These are phyloP conservation scores for Pachypeltis micranthus DNA, from an alignment of 1,140 invertebrate genomes.

Conservation along the genomic window DNA sequence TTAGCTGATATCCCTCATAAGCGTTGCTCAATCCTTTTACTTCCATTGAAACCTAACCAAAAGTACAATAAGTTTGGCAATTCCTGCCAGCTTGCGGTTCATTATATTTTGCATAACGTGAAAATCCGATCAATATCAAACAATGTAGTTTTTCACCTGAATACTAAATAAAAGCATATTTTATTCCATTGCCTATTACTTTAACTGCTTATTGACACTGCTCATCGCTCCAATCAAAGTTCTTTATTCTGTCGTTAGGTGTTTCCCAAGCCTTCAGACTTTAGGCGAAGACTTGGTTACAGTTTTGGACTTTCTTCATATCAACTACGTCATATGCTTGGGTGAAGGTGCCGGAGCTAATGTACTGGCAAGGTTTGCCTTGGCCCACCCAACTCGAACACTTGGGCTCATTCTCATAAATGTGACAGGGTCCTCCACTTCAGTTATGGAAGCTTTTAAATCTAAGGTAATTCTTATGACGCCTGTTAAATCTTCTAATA, in stretches of 20 bases:
- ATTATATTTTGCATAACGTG: too few relatives aligned
- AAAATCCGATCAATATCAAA: not conserved
- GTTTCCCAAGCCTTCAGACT: slow-evolving; percentile 67
- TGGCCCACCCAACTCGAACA: slow-evolving; percentile 60
- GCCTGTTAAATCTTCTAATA: too few relatives aligned
- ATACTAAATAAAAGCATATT: not conserved
- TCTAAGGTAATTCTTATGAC: slow-evolving; percentile 47
- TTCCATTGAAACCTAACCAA: too few relatives aligned
- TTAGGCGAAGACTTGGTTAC: slow-evolving; percentile 72
- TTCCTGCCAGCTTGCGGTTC: too few relatives aligned
- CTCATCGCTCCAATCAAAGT: too few relatives aligned
- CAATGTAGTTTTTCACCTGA: not conserved
- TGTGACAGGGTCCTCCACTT: slow-evolving; percentile 74
- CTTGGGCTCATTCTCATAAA: slow-evolving; percentile 75
- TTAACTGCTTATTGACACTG: not conserved
- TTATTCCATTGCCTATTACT: not conserved
- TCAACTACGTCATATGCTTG: slow-evolving; percentile 66
- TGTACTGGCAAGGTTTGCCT: slow-evolving; percentile 70
- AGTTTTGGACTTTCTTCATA: slow-evolving; percentile 67
- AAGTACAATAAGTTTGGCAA: too few relatives aligned
- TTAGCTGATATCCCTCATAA: too few relatives aligned
- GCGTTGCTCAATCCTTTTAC: too few relatives aligned
- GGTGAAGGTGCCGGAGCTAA: slow-evolving; percentile 86
- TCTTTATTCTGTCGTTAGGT: not conserved
- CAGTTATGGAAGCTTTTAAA: slow-evolving; percentile 76